Evolutionary conservation across 2,888 invertebrate species (phyloP), one percentile per base, ranked within the genome.

Genomic region (Isoperla grammatica): DNA sequence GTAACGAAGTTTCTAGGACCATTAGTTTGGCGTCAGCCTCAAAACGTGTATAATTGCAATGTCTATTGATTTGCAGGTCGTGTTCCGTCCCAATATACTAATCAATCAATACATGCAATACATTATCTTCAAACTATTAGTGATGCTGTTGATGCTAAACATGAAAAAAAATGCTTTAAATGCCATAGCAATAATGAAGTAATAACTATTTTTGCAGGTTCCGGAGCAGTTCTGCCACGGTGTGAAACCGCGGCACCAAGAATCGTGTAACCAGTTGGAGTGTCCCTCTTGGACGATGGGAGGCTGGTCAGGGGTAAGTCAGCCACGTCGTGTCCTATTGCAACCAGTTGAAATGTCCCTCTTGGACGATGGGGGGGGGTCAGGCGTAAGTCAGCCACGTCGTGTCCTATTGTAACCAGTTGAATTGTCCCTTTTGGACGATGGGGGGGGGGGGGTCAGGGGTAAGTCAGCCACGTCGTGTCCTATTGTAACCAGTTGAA

Each of bases 301-400:
- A 22, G 82, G 87, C 60, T 95, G 95, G 95, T 92, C 93, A 57
- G 86, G 88, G 79, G 95, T 95, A 79, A 87, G 90, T 83, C 2
- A 29, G 29, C 4, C 29, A 29, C 4, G 29, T 29, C n/a, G n/a
- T n/a, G n/a, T n/a, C n/a, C n/a, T n/a, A n/a, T 29, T 96, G 95
- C 77, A 91, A 88, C 74, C 81, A 84, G 65, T 83, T 88, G 68
- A 87, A 89, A 63, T 96, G 96, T 72, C 78, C 79, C 2, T 93
- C 95, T 1, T 96, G 96, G 96, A 81, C 88, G 65, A 83, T 88
- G 46, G 87, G 89, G 22, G 82, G 87, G 60, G 95, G 95, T 92
- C 93, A 57, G 86, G 88, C 79, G 95, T 95, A 79, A 87, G 90
- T 83, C 3, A n/a, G n/a, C n/a, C n/a, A n/a, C n/a, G n/a, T n/a